These are phyloP conservation scores for Crocidura indochinensis DNA, from an alignment of 2,797 vertebrate species.

Conservation along the genomic window DNA sequence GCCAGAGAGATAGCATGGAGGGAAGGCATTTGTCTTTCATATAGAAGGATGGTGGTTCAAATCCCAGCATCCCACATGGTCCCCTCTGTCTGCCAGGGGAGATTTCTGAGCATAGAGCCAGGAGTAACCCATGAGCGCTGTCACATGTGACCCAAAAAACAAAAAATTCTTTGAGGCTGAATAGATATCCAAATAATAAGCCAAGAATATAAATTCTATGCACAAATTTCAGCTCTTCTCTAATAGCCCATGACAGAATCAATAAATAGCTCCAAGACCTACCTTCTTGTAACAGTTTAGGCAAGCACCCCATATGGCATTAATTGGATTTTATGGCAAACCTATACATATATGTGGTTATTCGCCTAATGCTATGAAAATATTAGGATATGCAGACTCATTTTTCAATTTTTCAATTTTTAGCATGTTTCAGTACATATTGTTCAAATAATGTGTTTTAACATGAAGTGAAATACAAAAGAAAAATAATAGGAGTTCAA, in stretches of 20 bases:
- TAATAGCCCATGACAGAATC: neutral
- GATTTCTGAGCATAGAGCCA: no score
- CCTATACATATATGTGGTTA: neutral
- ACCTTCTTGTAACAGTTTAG: neutral
- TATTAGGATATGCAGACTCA: neutral
- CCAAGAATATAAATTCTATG: neutral
- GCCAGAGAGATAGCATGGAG: no score
- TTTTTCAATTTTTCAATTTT: constrained; percentile 9
- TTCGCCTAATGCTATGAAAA: neutral
- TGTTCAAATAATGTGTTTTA: constrained; percentile 31
- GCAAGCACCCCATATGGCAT: neutral
- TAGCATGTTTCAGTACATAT: neutral
- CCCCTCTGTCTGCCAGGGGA: no score
- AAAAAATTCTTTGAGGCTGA: neutral
- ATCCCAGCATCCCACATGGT: no score
- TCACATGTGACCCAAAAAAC: no score
- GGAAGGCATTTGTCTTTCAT: no score
- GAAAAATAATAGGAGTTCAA: neutral
- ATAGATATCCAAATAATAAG: neutral
- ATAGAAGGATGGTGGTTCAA: no score
- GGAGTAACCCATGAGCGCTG: no score
- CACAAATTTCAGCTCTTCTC: neutral
- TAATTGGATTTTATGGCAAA: neutral
- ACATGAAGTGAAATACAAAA: constrained; percentile 32
- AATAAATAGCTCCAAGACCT: neutral